Evolutionary conservation across 2,797 vertebrate species (phyloP), one percentile per base, ranked within the genome.

Genomic region (Zenarchopterus dispar): DNA sequence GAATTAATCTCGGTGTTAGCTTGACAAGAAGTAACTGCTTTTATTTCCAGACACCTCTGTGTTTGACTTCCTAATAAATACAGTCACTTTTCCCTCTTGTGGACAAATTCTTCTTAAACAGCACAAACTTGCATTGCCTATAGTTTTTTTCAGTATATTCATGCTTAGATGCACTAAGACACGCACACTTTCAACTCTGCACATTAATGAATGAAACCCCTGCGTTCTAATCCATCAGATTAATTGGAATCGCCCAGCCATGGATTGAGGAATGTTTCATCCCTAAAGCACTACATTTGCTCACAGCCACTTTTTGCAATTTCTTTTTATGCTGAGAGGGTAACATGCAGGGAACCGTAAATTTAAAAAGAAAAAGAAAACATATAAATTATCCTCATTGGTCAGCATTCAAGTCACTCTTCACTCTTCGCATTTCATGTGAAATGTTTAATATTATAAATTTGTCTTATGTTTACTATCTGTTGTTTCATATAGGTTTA

Each of bases 181-280:
- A 51, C 42, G 49, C 63, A 49, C 73, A 47, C 44, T 4, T 70
- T 47, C 47, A 8, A 56, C 68, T 68, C 52, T 24, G 63, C 74
- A 75, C 86, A 73, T 66, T 89, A 91, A 88, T 88, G 87, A 88
- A 89, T 81, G 70, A 73, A 87, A 75, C 43, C 26, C 63, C 80
- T 80, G 63, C 65, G 50, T 85, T 86, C 84, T 88, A 89, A 91
- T 92, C 87, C 84, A 91, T 93, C 92, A 93, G 89, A 89, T 91
- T 87, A 91, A 92, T 93, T 92, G 88, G 77, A 91, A 87, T 77
- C 84, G 87, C 77, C 67, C 41, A 42, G 31, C 65, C 62, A 64
- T 75, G 80, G 85, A 85, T 86, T 86, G 87, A 84, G 62, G 73
- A 82, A 86, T 91, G 83, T 85, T 88, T 90, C 85, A 80, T 82